These are phyloP conservation scores for Drosophila nikananu DNA, from an alignment of 1,140 invertebrate genomes.

Conservation along the genomic window DNA sequence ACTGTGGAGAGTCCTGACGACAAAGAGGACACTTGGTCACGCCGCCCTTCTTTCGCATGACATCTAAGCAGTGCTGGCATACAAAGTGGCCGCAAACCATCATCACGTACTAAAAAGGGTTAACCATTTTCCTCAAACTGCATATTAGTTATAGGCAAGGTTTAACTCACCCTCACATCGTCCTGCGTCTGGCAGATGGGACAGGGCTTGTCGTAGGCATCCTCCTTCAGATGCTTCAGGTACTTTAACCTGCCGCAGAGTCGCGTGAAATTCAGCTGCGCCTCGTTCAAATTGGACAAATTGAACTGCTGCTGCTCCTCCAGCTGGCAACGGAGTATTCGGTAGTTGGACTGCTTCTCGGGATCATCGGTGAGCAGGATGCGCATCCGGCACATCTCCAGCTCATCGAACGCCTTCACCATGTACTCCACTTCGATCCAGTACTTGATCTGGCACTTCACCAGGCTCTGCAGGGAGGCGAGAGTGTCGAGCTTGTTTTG, in stretches of 20 bases:
- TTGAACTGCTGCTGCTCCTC: conserved; percentile 58
- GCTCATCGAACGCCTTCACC: conserved; percentile 88
- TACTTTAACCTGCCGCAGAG: conserved; percentile 74
- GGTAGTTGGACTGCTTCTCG: conserved; percentile 70
- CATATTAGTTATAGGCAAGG: background rate
- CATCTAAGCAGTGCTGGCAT: conserved; percentile 68
- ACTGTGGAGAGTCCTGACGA: conserved; percentile 85
- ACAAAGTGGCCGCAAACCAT: conserved; percentile 81
- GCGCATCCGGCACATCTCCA: conserved; percentile 91
- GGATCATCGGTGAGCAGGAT: conserved; percentile 84
- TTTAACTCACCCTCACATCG: conserved; percentile 55
- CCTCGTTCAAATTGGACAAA: conserved; percentile 46
- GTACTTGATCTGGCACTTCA: conserved; percentile 86
- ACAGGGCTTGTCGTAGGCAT: conserved; percentile 87
- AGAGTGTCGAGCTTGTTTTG: conserved; percentile 87
- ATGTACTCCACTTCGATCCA: conserved; percentile 84
- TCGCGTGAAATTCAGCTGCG: conserved; percentile 70
- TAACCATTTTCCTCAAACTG: background rate
- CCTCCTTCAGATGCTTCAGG: conserved; percentile 75
- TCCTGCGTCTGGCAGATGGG: conserved; percentile 88
- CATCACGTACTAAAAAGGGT: conserved; percentile 69
- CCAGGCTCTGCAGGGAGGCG: conserved; percentile 89
- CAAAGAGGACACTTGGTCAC: conserved; percentile 88
- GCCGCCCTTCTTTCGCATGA: conserved; percentile 26
- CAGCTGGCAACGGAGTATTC: conserved; percentile 62